Base-by-base conservation (phyloP, 2,113 vertebrate genomes). In the Natator depressus region DNA sequence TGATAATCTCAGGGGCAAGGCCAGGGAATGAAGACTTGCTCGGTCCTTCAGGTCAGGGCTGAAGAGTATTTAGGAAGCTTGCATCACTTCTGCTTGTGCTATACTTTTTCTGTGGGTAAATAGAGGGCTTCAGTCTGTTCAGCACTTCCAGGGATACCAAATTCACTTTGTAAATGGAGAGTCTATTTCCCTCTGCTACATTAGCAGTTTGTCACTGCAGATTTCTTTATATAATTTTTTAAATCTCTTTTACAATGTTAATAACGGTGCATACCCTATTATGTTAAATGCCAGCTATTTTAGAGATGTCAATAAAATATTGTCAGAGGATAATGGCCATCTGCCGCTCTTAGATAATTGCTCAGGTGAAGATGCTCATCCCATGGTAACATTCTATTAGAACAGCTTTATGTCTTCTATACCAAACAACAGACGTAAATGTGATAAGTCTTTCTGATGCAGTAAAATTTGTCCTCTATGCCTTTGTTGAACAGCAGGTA, bases 311-410 rank as follows among this genome's bases (percentile, higher is more conserved):
- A 89, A 27, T 85, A 95, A 96, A 96, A 93, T 57, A 93, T 0
- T 97, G 75, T 87, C 62, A 75, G 57, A 95, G 84, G 62, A 2
- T 79, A 92, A 93, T 9, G 93, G 78, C 80, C 89, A 88, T 93
- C 93, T 96, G 93, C 47, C 91, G 59, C 38, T 92, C 55, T 29
- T 17, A 19, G 9, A 20, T 88, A 94, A 96, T 3, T 88, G 80
- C 78, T 89, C 59, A 89, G 83, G 90, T 97, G 78, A 93, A 95
- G 96, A 93, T 12, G 53, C 10, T 79, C 82, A 89, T 82, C 96
- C 86, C 19, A 84, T 65, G 54, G 27, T 42, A 89, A 89, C 14
- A 89, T n/a, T 90, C 47, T 88, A 62, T 55, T 51, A 16, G 86
- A 93, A 62, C 72, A 91, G 84, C 54, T 96, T 87, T 89, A 0